These are phyloP conservation scores for Caracal caracal DNA, from an alignment of 2,113 vertebrate genomes.

Conservation along the genomic window DNA sequence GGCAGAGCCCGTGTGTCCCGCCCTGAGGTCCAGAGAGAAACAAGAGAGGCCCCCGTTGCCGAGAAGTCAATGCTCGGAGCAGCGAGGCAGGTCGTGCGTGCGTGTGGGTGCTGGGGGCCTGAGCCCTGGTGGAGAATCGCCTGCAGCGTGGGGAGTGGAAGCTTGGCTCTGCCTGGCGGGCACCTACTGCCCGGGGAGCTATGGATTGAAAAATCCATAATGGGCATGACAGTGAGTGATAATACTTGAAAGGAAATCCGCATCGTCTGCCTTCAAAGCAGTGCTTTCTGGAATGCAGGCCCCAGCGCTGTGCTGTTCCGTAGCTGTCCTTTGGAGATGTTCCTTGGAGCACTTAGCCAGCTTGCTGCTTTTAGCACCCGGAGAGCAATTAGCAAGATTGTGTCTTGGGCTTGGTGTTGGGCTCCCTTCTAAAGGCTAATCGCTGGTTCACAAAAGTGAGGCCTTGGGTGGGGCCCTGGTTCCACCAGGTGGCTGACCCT, in stretches of 20 bases:
- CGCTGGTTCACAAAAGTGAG: not conserved
- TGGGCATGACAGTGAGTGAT: slow-evolving; percentile 22
- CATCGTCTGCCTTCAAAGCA: not conserved
- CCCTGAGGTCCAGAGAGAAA: not conserved
- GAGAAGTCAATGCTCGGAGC: not conserved
- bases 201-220: slow-evolving; percentile 47
- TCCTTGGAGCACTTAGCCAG: not conserved
- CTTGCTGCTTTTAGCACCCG: not conserved
- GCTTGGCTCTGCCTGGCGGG: not conserved
- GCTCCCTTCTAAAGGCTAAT: not conserved
- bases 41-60: not conserved
- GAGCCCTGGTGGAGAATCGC: not conserved
- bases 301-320: not conserved
- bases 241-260: slow-evolving; percentile 53
- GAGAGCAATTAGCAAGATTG: not conserved
- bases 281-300: not conserved
- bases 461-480: not conserved
- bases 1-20: not conserved
- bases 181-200: slow-evolving; percentile 9
- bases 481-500: not conserved
- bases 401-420: not conserved
- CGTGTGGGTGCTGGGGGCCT: not conserved
- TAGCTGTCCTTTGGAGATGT: not conserved
- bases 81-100: not conserved
- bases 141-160: not conserved